A percentile compares a stretch with the other conserved stretches of the same genome.
Conservation (phyloP, 2,797 vertebrate genomes). For the Eospalax fontanierii region DNA sequence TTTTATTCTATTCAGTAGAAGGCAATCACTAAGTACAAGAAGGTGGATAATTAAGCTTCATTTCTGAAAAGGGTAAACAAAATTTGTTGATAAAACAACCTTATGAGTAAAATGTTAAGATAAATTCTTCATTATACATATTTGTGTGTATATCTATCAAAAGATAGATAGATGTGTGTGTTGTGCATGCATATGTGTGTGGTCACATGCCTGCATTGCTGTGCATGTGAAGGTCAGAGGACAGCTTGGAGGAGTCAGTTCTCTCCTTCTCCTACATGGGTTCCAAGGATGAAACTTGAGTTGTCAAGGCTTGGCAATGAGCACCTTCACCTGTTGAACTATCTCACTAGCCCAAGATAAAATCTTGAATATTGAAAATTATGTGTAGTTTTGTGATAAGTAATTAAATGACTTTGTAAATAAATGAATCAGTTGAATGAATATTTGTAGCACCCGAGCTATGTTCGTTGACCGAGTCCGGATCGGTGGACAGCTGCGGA, state of each 20-base stretch:
- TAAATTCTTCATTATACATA: neutral
- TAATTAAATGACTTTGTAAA: constrained; percentile 16
- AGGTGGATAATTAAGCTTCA: neutral
- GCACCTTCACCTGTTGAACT: neutral
- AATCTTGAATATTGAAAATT: neutral
- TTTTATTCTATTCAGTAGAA: constrained; percentile 12
- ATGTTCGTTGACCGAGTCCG: too few species aligned
- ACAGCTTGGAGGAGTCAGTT: neutral
- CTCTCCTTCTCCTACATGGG: neutral
- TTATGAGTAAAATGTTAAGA: neutral
- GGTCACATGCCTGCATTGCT: neutral
- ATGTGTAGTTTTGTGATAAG: neutral
- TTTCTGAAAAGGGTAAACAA: neutral
- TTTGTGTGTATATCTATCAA: too few species aligned
- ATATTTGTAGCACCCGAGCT: too few species aligned
- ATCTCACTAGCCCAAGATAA: neutral
- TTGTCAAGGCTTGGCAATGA: neutral
- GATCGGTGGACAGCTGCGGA: too few species aligned
- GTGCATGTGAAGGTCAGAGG: neutral
- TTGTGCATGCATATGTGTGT: neutral
- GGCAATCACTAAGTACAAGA: neutral
- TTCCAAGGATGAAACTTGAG: neutral
- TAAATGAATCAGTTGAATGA: neutral
- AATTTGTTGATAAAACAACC: neutral
- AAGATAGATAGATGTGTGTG: too few species aligned